phyloP scores from a whole-genome alignment of 2,888 invertebrate species.

The Zeuzera pyrina region DNA sequence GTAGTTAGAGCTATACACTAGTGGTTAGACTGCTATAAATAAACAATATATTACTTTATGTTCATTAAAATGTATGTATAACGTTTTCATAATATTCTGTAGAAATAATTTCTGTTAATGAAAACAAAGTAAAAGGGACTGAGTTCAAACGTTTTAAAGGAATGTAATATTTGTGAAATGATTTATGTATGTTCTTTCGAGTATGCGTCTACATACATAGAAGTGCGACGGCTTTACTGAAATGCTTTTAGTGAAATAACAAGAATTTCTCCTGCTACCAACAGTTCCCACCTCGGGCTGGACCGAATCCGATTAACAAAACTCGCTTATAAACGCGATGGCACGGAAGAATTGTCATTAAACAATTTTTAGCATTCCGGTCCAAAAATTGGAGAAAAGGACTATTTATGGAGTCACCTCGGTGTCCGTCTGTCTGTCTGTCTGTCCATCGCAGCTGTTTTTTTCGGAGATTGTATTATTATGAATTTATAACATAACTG shows the following conservation, averaged over 20 bases:
- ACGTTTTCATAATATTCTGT: neutral
- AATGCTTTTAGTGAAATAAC: conserved; percentile 41
- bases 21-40: no score
- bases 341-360: neutral
- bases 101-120: neutral
- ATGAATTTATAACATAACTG: no score
- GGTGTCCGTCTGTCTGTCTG: no score
- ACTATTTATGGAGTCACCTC: no score
- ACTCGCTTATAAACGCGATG: neutral
- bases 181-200: conserved; percentile 21
- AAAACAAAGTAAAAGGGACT: neutral
- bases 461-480: no score
- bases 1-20: no score
- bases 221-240: conserved; percentile 19
- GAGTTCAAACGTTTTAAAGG: neutral
- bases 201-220: conserved; percentile 14
- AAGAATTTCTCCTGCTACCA: conserved; percentile 24
- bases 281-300: neutral
- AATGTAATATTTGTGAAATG: conserved; percentile 17
- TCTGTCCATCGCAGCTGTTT: no score
- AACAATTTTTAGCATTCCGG: no score
- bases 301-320: neutral
- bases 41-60: neutral
- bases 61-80: neutral
- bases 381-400: no score